A percentile compares a stretch with the other conserved stretches of the same genome.
Conservation (phyloP, 2,113 vertebrate species). For the Cyanoderma ruficeps region DNA sequence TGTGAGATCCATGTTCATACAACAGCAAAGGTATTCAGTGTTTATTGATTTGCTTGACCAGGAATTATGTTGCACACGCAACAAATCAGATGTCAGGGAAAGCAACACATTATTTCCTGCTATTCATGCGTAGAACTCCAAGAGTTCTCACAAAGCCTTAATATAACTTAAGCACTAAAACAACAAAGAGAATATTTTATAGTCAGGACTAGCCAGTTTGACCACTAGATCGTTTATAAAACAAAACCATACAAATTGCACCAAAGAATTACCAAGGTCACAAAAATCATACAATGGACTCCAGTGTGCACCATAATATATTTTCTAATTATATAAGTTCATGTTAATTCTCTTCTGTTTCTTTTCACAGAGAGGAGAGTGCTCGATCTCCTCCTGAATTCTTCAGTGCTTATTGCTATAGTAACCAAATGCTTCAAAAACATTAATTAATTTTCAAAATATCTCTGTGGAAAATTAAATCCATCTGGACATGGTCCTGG, state of each 20-base stretch:
- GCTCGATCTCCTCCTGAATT: neutral
- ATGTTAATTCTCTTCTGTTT: neutral
- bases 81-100: neutral
- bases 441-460: conserved; percentile 10
- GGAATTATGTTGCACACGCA: neutral
- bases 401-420: conserved; percentile 18
- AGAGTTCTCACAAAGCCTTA: neutral
- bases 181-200: neutral
- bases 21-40: neutral
- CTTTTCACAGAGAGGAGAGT: neutral
- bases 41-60: conserved; percentile 36
- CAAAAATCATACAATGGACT: neutral
- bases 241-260: neutral
- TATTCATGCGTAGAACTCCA: neutral
- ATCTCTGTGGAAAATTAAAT: neutral
- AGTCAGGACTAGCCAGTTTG: neutral
- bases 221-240: neutral
- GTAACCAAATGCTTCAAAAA: conserved; percentile 4
- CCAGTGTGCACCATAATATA: neutral
- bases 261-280: neutral
- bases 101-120: neutral
- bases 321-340: neutral
- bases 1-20: neutral
- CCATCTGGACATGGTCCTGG: neutral
- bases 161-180: neutral